Evolutionary conservation across 2,113 vertebrate species (phyloP).

Genomic region (Xiphias gladius): DNA sequence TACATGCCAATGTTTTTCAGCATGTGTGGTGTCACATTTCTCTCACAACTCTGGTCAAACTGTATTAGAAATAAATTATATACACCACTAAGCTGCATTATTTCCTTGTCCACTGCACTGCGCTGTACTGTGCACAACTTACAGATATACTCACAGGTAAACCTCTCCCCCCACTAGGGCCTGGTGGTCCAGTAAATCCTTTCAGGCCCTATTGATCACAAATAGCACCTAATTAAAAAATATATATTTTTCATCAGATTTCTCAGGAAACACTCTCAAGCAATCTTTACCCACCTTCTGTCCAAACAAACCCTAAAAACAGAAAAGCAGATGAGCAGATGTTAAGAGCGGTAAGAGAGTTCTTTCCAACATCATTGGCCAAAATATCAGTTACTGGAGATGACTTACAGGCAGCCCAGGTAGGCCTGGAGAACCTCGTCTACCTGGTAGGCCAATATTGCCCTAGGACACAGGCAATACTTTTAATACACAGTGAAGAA

Average conservation of each 20-base stretch:
- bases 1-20: background rate
- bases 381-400: background rate
- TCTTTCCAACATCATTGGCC: background rate
- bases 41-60: background rate
- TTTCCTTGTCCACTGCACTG: background rate
- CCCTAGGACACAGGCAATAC: slow-evolving; percentile 76
- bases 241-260: background rate
- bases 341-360: background rate
- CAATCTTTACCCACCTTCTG: slow-evolving; percentile 83
- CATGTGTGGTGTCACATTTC: background rate
- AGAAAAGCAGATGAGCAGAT: slow-evolving; percentile 32
- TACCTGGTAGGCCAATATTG: slow-evolving; percentile 79
- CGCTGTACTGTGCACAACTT: background rate
- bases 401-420: slow-evolving; percentile 84
- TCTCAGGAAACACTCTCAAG: no score
- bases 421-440: slow-evolving; percentile 77
- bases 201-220: slow-evolving; percentile 83
- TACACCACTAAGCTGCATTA: no score
- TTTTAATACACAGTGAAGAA: background rate
- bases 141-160: slow-evolving; percentile 76
- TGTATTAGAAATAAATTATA: no score
- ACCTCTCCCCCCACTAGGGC: slow-evolving; percentile 77
- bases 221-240: slow-evolving; percentile 6
- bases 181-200: slow-evolving; percentile 82
- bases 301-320: slow-evolving; percentile 84